phyloP scores from a whole-genome alignment of 2,797 vertebrate genomes.

The Echiichthys vipera region DNA sequence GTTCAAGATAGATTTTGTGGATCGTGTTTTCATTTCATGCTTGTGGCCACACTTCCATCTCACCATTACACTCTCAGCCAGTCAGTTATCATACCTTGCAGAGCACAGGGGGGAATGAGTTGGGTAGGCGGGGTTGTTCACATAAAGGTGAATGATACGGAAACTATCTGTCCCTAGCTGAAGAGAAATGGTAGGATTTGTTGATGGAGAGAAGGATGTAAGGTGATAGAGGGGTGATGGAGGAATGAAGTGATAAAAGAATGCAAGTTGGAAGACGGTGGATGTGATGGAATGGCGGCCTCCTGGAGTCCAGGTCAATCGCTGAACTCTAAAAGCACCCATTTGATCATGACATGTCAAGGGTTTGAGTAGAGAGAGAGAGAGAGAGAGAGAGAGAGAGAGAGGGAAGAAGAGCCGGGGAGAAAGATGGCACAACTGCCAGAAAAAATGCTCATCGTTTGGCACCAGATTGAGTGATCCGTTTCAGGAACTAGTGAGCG shows the following conservation, averaged over 20 bases:
- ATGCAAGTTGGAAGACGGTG: constrained; percentile 49
- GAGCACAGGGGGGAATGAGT: constrained; percentile 20
- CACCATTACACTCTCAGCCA: constrained; percentile 52
- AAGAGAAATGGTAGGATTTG: constrained; percentile 71
- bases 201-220: constrained; percentile 69
- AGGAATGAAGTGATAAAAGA: constrained; percentile 70
- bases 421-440: constrained; percentile 64
- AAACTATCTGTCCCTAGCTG: constrained; percentile 58
- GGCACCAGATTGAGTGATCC: constrained; percentile 74
- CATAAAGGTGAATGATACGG: constrained; percentile 73
- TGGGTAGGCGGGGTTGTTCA: constrained; percentile 31
- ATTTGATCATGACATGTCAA: constrained; percentile 81
- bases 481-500: constrained; percentile 62
- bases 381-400: constrained; percentile 24
- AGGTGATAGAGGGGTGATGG: constrained; percentile 68
- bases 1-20: constrained; percentile 44
- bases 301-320: constrained; percentile 74
- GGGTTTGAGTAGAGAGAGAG: constrained; percentile 63
- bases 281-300: constrained; percentile 71
- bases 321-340: constrained; percentile 80
- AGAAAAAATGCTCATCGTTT: constrained; percentile 68
- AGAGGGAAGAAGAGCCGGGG: constrained; percentile 10
- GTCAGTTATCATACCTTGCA: constrained; percentile 51
- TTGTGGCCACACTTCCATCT: constrained; percentile 58
- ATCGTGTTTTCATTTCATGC: constrained; percentile 73